Evolutionary conservation across 2,113 vertebrate species (phyloP).

Genomic region (Acanthochromis polyacanthus): DNA sequence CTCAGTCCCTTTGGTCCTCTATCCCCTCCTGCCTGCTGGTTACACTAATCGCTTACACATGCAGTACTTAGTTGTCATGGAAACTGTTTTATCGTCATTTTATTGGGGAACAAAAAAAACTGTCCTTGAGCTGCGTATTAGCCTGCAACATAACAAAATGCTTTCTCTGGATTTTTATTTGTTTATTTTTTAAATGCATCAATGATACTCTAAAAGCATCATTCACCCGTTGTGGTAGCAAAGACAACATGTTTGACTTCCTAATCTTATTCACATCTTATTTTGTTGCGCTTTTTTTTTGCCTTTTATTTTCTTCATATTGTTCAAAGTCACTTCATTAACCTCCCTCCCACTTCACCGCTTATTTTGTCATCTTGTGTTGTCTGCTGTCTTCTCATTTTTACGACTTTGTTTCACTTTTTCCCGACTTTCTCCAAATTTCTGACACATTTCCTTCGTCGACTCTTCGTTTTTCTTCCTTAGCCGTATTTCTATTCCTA

Average conservation of each 20-base stretch:
- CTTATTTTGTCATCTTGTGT: not conserved
- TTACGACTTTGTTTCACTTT: not conserved
- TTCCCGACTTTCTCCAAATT: slow-evolving; percentile 1
- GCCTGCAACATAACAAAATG: slow-evolving; percentile 39
- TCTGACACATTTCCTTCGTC: not conserved
- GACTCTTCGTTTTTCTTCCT: slow-evolving; percentile 1
- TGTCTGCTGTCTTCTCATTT: slow-evolving; percentile 3
- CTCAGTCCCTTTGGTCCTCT: slow-evolving; percentile 18
- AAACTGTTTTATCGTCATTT: slow-evolving; percentile 73
- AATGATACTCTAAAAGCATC: slow-evolving; percentile 16
- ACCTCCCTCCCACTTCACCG: not conserved
- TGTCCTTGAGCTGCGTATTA: slow-evolving; percentile 62
- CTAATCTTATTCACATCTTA: not conserved
- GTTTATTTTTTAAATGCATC: not conserved
- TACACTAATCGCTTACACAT: slow-evolving; percentile 68
- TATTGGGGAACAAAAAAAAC: slow-evolving; percentile 52
- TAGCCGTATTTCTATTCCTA: not conserved
- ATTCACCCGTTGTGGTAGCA: not conserved
- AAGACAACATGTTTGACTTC: slow-evolving; percentile 3
- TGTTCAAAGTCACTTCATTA: slow-evolving; percentile 31
- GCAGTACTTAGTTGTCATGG: slow-evolving; percentile 75
- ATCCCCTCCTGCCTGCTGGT: slow-evolving; percentile 44
- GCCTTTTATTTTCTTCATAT: slow-evolving; percentile 11
- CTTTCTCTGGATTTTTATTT: slow-evolving; percentile 17
- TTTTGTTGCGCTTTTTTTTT: slow-evolving; percentile 1